A percentile compares a stretch with the other conserved stretches of the same genome.
Conservation (phyloP, 2,797 vertebrate genomes). For the Cossypha dichroa region DNA sequence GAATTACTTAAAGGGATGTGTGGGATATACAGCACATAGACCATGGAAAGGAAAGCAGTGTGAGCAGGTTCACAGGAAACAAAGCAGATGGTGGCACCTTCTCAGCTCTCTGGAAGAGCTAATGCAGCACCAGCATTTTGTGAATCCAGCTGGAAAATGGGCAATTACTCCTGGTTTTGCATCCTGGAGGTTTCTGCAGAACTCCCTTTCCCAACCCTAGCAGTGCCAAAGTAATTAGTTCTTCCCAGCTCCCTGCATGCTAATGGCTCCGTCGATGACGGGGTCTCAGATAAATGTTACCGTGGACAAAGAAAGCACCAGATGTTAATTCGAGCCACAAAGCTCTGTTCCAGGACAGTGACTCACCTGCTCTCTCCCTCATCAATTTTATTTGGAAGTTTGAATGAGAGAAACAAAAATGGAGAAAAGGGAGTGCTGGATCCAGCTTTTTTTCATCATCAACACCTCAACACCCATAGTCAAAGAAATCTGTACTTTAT, state of each 20-base stretch:
- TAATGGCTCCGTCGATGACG: neutral
- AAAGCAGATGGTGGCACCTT: slow-evolving; percentile 27
- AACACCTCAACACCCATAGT: neutral
- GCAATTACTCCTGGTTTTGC: neutral
- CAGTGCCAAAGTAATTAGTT: neutral
- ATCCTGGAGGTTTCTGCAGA: neutral
- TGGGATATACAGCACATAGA: neutral
- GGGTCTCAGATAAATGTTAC: neutral
- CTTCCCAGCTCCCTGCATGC: neutral
- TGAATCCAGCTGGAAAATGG: slow-evolving; percentile 36
- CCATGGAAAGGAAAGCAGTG: neutral
- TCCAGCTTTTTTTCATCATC: neutral
- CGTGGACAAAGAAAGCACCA: neutral
- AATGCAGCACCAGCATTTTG: neutral
- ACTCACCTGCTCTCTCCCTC: neutral
- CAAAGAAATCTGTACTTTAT: neutral
- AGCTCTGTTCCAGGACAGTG: neutral
- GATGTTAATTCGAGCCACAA: neutral
- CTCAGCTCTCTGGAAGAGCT: neutral
- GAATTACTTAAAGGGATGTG: neutral
- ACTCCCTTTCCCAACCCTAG: neutral
- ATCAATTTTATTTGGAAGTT: neutral
- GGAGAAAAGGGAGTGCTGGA: neutral
- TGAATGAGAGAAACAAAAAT: neutral
- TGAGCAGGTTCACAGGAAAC: neutral